A percentile compares a stretch with the other conserved stretches of the same genome.
These are phyloP conservation scores for Odocoileus hemionus DNA, from an alignment of 2,113 vertebrate species.

Conservation along the genomic window DNA sequence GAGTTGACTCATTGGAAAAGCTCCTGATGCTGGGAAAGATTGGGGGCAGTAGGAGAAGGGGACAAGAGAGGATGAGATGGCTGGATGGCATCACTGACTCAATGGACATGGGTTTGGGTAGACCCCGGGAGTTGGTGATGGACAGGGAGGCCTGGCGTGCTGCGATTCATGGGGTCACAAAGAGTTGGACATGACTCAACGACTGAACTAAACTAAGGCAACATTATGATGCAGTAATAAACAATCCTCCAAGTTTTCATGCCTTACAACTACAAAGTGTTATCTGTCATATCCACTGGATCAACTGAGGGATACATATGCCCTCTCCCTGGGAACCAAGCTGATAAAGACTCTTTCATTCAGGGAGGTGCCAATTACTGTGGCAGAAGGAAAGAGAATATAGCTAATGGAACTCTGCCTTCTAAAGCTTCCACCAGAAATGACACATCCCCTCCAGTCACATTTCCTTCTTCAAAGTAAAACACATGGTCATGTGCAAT, in stretches of 20 bases:
- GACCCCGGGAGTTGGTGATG: not conserved
- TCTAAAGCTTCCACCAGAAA: not conserved
- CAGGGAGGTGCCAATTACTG: not conserved
- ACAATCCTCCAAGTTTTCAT: not conserved
- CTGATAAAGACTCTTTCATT: not conserved
- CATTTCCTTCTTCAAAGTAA: not conserved
- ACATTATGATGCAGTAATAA: not conserved
- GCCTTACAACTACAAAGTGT: not conserved
- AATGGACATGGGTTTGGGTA: not conserved
- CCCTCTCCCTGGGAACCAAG: not conserved
- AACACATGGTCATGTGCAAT: not conserved
- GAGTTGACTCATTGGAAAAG: not conserved
- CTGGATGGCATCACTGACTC: not conserved
- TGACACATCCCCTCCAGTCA: not conserved
- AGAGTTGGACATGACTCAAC: not conserved
- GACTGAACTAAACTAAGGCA: not conserved
- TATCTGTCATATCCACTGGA: not conserved
- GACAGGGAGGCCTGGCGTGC: not conserved
- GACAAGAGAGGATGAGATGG: not conserved
- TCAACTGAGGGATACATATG: not conserved
- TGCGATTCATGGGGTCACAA: fast-evolving
- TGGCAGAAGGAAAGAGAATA: not conserved
- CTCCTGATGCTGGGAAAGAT: not conserved
- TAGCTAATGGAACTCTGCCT: not conserved
- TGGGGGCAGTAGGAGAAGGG: not conserved